Base-by-base conservation (phyloP, 2,888 invertebrate species). In the Congeria kusceri region DNA sequence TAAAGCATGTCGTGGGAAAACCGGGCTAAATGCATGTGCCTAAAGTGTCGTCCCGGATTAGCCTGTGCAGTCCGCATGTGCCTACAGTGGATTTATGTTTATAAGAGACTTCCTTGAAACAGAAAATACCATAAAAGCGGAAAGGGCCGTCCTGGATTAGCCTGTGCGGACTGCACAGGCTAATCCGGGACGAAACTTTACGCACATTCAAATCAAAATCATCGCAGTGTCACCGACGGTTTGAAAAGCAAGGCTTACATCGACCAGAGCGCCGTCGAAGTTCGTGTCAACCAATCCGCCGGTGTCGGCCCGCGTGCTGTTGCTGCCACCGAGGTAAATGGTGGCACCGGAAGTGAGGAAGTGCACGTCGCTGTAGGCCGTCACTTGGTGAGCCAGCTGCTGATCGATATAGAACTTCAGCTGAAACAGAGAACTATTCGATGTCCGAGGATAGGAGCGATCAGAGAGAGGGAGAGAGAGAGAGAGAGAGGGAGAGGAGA, bases 211-310 rank as follows among this genome's bases (percentile, higher is more conserved):
- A 23, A 25, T 58, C 18, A 58, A 27, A 11, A 25, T 27, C 23
- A n/a, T 18, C 18, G 7, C 28, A 0, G 46, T 44, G n/a, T n/a
- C n/a, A n/a, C n/a, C n/a, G n/a, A n/a, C n/a, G n/a, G n/a, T n/a
- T n/a, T n/a, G n/a, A n/a, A n/a, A n/a, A n/a, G 7, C 9, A 77
- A 53, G 13, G 25, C 53, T 84, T 78, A 93, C 93, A 82, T 89
- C 86, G 29, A 88, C 88, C 0, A 92, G 67, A n/a, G 85, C 86
- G 11, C 93, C 93, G 68, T 88, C 79, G 57, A 91, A 89, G 66
- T 89, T 88, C 0, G 71, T 68, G 13, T 62, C 64, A 20, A 91
- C 82, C 4, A 82, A 62, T 3, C 81, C 71, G n/a, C 81, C 71
- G 5, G 92, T 92, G 27, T 86, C 66, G 0, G 68, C 58, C 5